Conservation (phyloP, 2,113 vertebrate genomes). For the Megaptera novaeangliae region DNA sequence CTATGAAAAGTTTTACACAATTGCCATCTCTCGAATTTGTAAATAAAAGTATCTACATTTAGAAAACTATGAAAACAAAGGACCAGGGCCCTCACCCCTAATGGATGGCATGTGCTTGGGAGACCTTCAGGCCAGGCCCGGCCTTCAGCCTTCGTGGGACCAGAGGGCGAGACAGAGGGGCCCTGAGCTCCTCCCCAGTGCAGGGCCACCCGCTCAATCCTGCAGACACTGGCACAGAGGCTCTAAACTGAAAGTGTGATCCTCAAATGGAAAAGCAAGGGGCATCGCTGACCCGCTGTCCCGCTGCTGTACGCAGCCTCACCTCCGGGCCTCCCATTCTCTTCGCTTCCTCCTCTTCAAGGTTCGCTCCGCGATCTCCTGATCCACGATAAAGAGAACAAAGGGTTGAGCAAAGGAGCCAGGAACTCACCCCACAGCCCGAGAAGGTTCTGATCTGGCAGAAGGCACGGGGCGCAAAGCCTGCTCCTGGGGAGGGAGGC, state of each 20-base stretch:
- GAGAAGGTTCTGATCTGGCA: constrained; percentile 66
- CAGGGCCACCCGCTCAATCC: background rate
- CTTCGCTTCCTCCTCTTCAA: constrained; percentile 87
- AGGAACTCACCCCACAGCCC: background rate
- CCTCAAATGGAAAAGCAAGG: background rate
- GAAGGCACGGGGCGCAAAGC: background rate
- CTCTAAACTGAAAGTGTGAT: background rate
- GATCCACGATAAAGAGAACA: constrained; percentile 3
- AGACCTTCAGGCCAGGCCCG: background rate
- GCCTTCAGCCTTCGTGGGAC: background rate
- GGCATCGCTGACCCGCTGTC: background rate
- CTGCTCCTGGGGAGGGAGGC: background rate
- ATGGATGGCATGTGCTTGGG: background rate
- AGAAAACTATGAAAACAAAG: background rate
- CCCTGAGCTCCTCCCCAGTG: background rate
- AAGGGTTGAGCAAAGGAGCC: background rate
- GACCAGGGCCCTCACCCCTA: background rate
- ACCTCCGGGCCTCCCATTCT: constrained; percentile 96
- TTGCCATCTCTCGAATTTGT: background rate
- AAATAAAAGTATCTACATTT: background rate
- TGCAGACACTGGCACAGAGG: background rate
- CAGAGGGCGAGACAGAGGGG: background rate
- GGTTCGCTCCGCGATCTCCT: constrained; percentile 90
- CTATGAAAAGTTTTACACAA: background rate
- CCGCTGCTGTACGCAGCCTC: background rate